Conservation (phyloP, 2,888 invertebrate genomes). For the Sinotaia quadrata region DNA sequence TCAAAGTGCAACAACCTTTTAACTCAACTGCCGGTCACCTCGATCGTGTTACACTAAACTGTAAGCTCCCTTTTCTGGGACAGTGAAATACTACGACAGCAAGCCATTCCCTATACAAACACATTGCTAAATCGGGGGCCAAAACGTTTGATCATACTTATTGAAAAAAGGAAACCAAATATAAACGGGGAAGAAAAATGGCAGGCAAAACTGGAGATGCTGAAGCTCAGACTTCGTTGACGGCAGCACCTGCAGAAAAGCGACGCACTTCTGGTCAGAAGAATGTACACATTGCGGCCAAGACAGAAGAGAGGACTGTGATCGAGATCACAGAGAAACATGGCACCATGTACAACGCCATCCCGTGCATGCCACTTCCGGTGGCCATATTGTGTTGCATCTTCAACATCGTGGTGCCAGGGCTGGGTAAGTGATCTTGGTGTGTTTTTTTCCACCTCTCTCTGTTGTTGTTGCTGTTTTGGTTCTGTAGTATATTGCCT, state of each 20-base stretch:
- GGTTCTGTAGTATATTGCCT: too few species aligned
- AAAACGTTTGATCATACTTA: too few species aligned
- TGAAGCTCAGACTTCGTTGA: slow-evolving; percentile 9
- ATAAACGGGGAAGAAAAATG: slow-evolving; percentile 2
- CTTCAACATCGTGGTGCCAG: slow-evolving; percentile 67
- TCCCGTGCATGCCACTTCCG: slow-evolving; percentile 74
- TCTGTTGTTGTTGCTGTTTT: too few species aligned
- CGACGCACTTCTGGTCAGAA: slow-evolving; percentile 9
- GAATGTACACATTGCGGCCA: slow-evolving; percentile 6
- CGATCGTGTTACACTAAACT: too few species aligned
- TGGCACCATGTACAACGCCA: slow-evolving; percentile 76
- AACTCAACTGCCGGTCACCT: too few species aligned
- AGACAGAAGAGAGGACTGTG: slow-evolving; percentile 54
- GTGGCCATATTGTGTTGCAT: slow-evolving; percentile 70
- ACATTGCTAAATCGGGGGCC: too few species aligned
- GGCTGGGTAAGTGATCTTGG: slow-evolving; percentile 68
- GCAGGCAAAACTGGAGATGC: slow-evolving; percentile 1
- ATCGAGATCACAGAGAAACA: slow-evolving; percentile 74
- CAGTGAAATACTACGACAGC: too few species aligned
- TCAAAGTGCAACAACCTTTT: too few species aligned
- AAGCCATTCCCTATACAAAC: too few species aligned
- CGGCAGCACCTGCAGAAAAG: background rate
- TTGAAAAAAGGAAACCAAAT: too few species aligned
- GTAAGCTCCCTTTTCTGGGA: too few species aligned
- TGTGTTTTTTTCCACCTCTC: too few species aligned